These are phyloP conservation scores for Hipparchia sbordonii DNA, from an alignment of 2,888 invertebrate genomes.

Conservation along the genomic window DNA sequence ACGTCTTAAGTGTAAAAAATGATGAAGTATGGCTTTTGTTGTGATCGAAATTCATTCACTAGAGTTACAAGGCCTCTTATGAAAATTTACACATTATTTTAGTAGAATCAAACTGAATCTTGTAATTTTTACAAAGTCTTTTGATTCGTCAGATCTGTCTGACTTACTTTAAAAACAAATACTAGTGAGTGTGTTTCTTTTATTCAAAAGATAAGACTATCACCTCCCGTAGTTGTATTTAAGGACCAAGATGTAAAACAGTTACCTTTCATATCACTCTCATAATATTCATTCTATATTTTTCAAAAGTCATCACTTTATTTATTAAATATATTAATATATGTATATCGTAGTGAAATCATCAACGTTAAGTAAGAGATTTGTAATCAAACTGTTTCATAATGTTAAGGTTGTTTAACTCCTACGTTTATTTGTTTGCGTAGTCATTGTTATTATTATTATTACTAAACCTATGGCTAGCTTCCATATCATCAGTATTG, in stretches of 20 bases:
- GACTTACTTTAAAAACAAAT: not conserved
- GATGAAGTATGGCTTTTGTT: not conserved
- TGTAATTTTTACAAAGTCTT: too few relatives aligned
- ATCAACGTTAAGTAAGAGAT: constrained; percentile 27
- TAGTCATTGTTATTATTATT: not conserved
- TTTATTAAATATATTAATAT: constrained; percentile 14
- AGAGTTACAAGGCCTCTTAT: not conserved
- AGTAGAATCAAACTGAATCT: too few relatives aligned
- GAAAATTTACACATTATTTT: not conserved
- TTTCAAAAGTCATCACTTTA: constrained; percentile 39
- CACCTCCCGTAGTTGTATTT: constrained; percentile 54
- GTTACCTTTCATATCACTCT: constrained; percentile 63
- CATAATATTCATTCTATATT: constrained; percentile 42
- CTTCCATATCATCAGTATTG: too few relatives aligned
- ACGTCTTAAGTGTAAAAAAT: not conserved
- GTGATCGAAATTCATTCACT: not conserved
- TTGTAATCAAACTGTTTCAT: constrained; percentile 31
- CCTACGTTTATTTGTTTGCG: not conserved
- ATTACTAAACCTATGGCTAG: too few relatives aligned
- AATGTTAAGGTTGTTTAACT: constrained; percentile 14
- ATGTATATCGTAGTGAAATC: constrained; percentile 30
- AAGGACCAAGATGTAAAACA: constrained; percentile 71
- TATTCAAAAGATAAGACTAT: not conserved
- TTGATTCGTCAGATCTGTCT: not conserved
- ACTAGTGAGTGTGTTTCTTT: not conserved